Evolutionary conservation across 2,888 invertebrate species (phyloP), one percentile per base, ranked within the genome.

Genomic region (Embidobia sp.): DNA sequence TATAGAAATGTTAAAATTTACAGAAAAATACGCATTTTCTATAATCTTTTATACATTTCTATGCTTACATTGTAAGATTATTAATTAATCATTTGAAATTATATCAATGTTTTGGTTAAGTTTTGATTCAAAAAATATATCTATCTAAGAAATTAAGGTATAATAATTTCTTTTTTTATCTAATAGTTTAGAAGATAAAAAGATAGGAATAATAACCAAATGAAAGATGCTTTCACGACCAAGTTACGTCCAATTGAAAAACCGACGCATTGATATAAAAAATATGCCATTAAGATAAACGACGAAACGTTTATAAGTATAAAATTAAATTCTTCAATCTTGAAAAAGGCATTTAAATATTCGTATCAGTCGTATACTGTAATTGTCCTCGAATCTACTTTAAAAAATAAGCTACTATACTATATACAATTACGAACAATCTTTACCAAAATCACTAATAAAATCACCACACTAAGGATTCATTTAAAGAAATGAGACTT

Each of bases 41-140:
- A 77, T 77, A 73, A 73, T 63, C 72, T 72, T 77, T 77, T 67
- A 77, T 77, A 77, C 77, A 77, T 77, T 77, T 77, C 77, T 73
- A 77, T 67, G 40, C 57, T 37, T 77, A 77, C 40, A 15, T 61
- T 29, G 51, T 77, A 77, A 66, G 73, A 37, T 61, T 77, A 75
- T 40, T 59, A 22, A 22, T 3, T 22, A 22, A 22, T 22, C 6
- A 22, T 19, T 18, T n/a, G 10, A 31, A 31, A 0, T 11, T 10
- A 35, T n/a, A n/a, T n/a, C n/a, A n/a, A n/a, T n/a, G n/a, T n/a
- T n/a, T n/a, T n/a, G n/a, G n/a, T 4, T 22, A 22, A 22, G 27
- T 22, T 59, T 53, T 40, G 31, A 64, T 57, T 44, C 6, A 4
- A 37, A 70, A 53, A 61, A 53, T 35, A 49, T 49, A 49, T 35